Evolutionary conservation across 2,797 vertebrate genomes (phyloP).

Genomic region (Neopelma chrysocephalum): DNA sequence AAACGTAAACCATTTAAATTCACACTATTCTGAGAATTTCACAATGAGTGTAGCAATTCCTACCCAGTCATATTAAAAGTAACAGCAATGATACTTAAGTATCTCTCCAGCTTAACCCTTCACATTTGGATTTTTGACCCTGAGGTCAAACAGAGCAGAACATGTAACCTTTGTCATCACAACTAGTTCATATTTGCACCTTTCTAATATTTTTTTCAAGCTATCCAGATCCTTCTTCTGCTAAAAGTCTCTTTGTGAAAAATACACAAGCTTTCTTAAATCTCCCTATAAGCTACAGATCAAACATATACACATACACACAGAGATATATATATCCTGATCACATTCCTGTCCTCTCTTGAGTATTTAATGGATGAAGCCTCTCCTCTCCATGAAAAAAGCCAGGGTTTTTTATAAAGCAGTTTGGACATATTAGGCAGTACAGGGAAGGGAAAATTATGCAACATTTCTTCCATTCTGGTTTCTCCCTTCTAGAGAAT

Average conservation of each 20-base stretch:
- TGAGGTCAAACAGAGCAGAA: not conserved
- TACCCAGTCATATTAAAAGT: not conserved
- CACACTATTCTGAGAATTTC: not conserved
- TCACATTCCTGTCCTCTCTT: not conserved
- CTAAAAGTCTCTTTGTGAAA: not conserved
- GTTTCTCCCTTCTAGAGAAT: not conserved
- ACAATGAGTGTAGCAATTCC: not conserved
- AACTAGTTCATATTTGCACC: not conserved
- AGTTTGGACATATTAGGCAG: not conserved
- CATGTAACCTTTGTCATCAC: not conserved
- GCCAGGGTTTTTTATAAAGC: not conserved
- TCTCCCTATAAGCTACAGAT: not conserved
- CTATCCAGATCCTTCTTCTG: not conserved
- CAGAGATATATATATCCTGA: accelerated
- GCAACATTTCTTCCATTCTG: conserved; percentile 37
- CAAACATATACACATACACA: not conserved
- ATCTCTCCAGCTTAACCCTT: not conserved
- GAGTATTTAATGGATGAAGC: not conserved
- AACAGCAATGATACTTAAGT: not conserved
- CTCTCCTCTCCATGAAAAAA: not conserved
- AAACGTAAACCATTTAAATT: not conserved
- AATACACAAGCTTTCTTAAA: not conserved
- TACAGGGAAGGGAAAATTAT: not conserved
- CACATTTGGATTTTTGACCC: not conserved
- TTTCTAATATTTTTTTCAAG: not conserved